These are phyloP conservation scores for Pangasius larnaudii DNA, from an alignment of 2,797 vertebrate species.

Conservation along the genomic window DNA sequence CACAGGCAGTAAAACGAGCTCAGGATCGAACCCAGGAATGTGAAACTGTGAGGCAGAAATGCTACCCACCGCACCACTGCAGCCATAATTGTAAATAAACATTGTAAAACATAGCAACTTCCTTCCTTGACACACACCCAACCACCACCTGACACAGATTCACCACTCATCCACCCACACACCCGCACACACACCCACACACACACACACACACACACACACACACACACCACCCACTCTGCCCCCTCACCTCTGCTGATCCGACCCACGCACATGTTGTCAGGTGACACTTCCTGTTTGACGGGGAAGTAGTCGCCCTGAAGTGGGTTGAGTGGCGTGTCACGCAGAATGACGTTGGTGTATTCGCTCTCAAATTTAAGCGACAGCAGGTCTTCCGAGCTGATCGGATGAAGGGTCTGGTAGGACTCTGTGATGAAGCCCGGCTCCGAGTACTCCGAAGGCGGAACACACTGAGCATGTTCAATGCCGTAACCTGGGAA, in stretches of 20 bases:
- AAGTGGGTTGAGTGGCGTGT: conserved; percentile 86
- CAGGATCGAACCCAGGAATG: too few species aligned
- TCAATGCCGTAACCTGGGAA: conserved; percentile 93
- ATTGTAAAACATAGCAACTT: conserved; percentile 17
- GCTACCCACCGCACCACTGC: neutral
- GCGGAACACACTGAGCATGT: conserved; percentile 98
- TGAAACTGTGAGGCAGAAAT: neutral
- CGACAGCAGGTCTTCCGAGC: conserved; percentile 94
- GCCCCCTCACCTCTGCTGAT: conserved; percentile 89
- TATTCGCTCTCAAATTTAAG: conserved; percentile 98
- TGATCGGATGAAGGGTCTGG: conserved; percentile 98
- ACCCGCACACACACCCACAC: neutral
- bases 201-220: conserved; percentile 7
- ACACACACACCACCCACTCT: neutral
- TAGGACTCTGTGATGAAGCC: conserved; percentile 99
- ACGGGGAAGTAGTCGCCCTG: conserved; percentile 92
- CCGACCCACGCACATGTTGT: conserved; percentile 99
- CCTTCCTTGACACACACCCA: conserved; percentile 4
- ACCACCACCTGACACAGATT: conserved; percentile 21
- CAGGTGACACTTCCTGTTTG: conserved; percentile 97
- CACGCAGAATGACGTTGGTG: conserved; percentile 88
- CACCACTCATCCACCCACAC: conserved; percentile 27
- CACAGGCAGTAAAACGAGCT: too few species aligned
- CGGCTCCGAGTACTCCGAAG: conserved; percentile 98
- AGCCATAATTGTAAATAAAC: neutral